phyloP scores from a whole-genome alignment of 1,140 invertebrate genomes.

The Drosophila varians region DNA sequence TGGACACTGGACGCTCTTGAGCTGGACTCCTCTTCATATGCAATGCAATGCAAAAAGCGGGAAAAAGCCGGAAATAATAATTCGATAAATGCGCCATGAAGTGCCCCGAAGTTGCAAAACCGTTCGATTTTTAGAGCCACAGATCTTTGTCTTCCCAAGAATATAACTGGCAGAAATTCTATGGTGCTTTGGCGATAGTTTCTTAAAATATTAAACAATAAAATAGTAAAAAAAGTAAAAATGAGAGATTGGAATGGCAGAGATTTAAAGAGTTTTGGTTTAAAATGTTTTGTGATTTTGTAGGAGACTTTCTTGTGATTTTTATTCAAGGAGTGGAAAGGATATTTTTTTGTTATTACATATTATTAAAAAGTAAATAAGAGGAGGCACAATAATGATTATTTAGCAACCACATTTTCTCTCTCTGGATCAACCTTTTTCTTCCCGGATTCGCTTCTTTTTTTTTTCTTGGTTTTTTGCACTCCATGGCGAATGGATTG shows the following conservation, averaged over 20 bases:
- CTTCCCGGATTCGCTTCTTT: conserved; percentile 4
- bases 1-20: background rate
- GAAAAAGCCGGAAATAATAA: conserved; percentile 80
- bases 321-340: too few species aligned
- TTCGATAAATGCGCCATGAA: conserved; percentile 79
- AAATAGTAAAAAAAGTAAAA: background rate
- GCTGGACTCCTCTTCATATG: conserved; percentile 4
- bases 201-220: background rate
- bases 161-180: background rate
- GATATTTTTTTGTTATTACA: too few species aligned
- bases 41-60: conserved; percentile 40
- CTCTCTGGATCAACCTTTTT: conserved; percentile 40
- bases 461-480: too few species aligned
- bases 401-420: background rate
- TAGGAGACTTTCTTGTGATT: too few species aligned
- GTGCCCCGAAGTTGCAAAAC: conserved; percentile 28
- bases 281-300: too few species aligned
- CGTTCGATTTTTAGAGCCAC: conserved; percentile 23
- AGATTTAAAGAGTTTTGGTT: too few species aligned
- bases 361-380: too few species aligned
- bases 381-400: too few species aligned
- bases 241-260: too few species aligned
- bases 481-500: conserved; percentile 61
- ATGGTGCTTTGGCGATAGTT: too few species aligned
- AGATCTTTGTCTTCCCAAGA: background rate